phyloP scores from a whole-genome alignment of 2,113 vertebrate species.

The Dolichallabes microphthalmus region DNA sequence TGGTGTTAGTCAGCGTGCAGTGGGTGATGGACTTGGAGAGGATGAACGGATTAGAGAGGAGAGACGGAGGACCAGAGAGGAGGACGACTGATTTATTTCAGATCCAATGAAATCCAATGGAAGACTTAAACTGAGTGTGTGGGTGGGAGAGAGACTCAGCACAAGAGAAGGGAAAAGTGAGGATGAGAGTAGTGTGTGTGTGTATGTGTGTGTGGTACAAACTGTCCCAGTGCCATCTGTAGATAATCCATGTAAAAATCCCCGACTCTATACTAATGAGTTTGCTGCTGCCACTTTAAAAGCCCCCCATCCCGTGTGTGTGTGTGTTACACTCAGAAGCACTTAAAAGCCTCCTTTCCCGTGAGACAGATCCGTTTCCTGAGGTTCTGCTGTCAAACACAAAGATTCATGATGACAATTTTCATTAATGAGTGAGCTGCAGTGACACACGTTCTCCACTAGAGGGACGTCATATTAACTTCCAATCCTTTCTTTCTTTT shows the following conservation, averaged over 20 bases:
- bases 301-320: background rate
- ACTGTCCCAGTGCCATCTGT: conserved; percentile 36
- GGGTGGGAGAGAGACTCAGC: conserved; percentile 22
- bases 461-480: conserved; percentile 20
- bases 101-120: background rate
- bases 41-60: conserved; percentile 5
- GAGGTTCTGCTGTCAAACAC: conserved; percentile 33
- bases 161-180: background rate
- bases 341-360: conserved; percentile 50
- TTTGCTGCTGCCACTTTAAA: background rate
- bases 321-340: conserved; percentile 27
- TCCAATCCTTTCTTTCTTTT: background rate
- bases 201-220: background rate
- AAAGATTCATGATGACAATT: conserved; percentile 28
- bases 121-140: background rate
- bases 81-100: background rate
- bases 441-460: conserved; percentile 33
- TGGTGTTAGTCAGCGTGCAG: background rate
- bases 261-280: conserved; percentile 25
- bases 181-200: conserved; percentile 7
- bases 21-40: background rate
- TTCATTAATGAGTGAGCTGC: conserved; percentile 50
- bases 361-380: conserved; percentile 46
- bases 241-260: conserved; percentile 31
- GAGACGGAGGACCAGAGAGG: background rate